Base-by-base conservation (phyloP, 2,113 vertebrate species). In the Tapirus terrestris region DNA sequence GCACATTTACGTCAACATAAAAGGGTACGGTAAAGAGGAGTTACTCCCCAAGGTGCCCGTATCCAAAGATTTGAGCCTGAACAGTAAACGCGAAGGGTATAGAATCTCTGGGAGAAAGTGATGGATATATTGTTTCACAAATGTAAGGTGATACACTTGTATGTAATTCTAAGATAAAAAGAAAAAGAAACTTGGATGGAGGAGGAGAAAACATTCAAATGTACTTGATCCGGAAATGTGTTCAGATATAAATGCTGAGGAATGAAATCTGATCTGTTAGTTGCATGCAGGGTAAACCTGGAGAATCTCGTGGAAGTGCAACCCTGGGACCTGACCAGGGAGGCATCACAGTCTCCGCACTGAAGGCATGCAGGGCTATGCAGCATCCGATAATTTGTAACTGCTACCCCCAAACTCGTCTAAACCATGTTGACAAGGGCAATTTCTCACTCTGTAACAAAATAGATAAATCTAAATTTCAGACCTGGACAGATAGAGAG, bases 11-110 rank as follows among this genome's bases (percentile, higher is more conserved):
- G 8, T 1, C 13, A 23, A 48, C 6, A 36, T 31, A 16, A 25
- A 87, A 61, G 58, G 11, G 16, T 31, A 7, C 6, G 2, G 27
- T 45, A 13, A 27, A 48, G 27, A 51, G 8, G 1, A 13, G 8
- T 48, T 6, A 12, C 31, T 45, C 8, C 11, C 61, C 0, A 0
- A 16, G 8, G 18, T 0, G n/a, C 23, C 56, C 29, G 1, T 1
- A 0, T 45, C 11, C 17, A 25, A 70, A 60, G 33, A 4, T 58
- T 7, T 2, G 21, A 83, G 21, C 33, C 39, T 20, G 29, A 10
- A 3, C 65, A n/a, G 63, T 61, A 68, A 81, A 16, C 14, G 56
- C 60, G 58, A 39, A 2, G 25, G n/a, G 10, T 8, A 27, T 1
- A 18, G 48, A 18, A 45, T 9, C 77, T 60, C 33, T 3, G 5